Evolutionary conservation across 1,140 invertebrate genomes (phyloP), one percentile per base, ranked within the genome.

Genomic region (Pteromalus puparum): DNA sequence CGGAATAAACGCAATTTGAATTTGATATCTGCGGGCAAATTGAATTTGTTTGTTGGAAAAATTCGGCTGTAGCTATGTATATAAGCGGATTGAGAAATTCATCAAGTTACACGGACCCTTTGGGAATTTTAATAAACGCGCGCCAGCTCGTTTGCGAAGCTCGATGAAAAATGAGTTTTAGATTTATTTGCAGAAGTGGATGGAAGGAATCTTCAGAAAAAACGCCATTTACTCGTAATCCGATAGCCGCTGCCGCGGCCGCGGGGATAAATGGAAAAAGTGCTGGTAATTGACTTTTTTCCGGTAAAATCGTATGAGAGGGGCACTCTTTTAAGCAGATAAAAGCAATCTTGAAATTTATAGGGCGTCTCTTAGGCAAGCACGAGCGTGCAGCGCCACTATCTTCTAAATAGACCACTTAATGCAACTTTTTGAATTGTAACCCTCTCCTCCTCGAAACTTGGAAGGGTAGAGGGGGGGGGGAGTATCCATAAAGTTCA

Each of bases 1-100:
- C 86, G 85, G 86, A 83, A 87, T 87, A 76, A 26, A 85, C 81
- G 61, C 87, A 86, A 87, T 89, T 86, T 85, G 83, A 88, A 87
- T 86, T 85, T 86, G 84, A 87, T 87, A 87, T 85, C 77, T 84
- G 73, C 18, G 18, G 48, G 73, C 79, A 85, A 79, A 48, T 86
- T 87, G 84, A 82, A 84, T 87, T 88, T 38, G 9, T 83, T 76
- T 48, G 61, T 83, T 77, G 65, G 65, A 26, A 18, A 13, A 82
- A 76, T 75, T 75, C n/a, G 1, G 24, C 12, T 1, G 30, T 34
- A 5, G 30, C 30, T 1, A 5, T 6, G 30, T 34, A 34, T 34
- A 72, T 70, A n/a, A 81, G 4, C 9, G 24, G 34, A 81, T 73
- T 42, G 4, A 61, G 46, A 76, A 65, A 15, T 65, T 38, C 24